These are phyloP conservation scores for Aviceda subcristata DNA, from an alignment of 2,113 vertebrate genomes.

Conservation along the genomic window DNA sequence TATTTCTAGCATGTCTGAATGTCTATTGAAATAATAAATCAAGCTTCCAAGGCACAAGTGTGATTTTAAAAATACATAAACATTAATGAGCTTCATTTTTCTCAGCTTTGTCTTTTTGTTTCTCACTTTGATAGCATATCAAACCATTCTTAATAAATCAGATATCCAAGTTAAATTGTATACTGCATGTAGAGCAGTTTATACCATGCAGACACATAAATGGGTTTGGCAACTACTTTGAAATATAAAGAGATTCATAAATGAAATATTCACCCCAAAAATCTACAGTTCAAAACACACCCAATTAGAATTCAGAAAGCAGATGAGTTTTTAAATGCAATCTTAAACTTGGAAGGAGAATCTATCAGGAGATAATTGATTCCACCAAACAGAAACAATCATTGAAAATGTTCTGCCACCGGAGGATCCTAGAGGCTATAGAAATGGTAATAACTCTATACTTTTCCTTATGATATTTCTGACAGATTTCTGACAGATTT, in stretches of 20 bases:
- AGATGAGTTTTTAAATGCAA: constrained; percentile 73
- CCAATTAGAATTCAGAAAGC: constrained; percentile 70
- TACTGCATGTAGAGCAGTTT: constrained; percentile 23
- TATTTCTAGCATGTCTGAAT: background rate
- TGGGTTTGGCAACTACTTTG: constrained; percentile 46
- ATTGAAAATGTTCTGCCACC: constrained; percentile 64
- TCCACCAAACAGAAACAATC: constrained; percentile 70
- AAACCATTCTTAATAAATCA: constrained; percentile 58
- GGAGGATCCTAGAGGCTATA: constrained; percentile 49
- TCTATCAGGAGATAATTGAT: constrained; percentile 75
- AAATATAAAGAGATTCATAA: constrained; percentile 66
- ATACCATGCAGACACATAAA: constrained; percentile 3
- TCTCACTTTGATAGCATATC: constrained; percentile 38
- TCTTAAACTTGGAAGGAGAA: constrained; percentile 73
- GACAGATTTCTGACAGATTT: constrained; percentile 54
- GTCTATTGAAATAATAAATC: constrained; percentile 47
- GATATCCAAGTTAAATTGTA: constrained; percentile 27
- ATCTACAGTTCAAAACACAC: constrained; percentile 53
- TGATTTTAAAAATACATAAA: constrained; percentile 61
- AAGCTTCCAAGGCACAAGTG: background rate
- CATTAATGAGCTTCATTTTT: constrained; percentile 48
- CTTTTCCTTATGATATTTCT: constrained; percentile 44
- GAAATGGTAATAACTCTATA: constrained; percentile 48
- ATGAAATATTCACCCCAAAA: constrained; percentile 62
- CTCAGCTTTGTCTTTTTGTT: constrained; percentile 8